A percentile compares a stretch with the other conserved stretches of the same genome.
Conservation (phyloP, 2,888 invertebrate species). For the Spodoptera exigua region DNA sequence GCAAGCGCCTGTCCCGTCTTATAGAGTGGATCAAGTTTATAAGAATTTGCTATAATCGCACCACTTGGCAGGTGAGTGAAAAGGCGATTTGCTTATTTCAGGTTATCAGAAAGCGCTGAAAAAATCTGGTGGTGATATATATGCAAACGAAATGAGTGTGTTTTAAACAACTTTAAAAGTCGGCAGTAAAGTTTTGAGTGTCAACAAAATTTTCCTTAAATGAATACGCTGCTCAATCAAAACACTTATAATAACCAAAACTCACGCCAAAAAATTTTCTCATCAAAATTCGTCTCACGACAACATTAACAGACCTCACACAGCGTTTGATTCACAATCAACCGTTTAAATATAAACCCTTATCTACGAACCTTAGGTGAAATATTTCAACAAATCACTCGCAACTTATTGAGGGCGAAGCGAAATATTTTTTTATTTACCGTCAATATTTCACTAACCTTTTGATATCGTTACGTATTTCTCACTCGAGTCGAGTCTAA, state of each 20-base stretch:
- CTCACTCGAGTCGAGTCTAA: conserved; percentile 59
- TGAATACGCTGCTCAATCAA: neutral
- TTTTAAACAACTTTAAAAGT: too few species aligned
- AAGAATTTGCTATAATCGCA: too few species aligned
- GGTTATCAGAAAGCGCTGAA: too few species aligned
- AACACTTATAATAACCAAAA: conserved; percentile 5
- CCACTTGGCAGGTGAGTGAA: too few species aligned
- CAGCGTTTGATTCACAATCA: conserved; percentile 8
- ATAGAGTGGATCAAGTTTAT: too few species aligned
- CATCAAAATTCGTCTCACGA: conserved; percentile 6
- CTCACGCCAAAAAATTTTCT: neutral
- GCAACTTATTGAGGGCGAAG: conserved; percentile 25
- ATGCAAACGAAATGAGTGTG: too few species aligned
- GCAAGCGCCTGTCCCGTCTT: too few species aligned
- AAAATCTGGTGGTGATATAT: too few species aligned
- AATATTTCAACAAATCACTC: conserved; percentile 48
- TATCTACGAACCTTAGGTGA: conserved; percentile 33
- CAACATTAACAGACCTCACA: conserved; percentile 10
- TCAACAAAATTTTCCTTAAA: too few species aligned
- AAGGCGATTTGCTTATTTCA: too few species aligned
- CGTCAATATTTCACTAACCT: conserved; percentile 51
- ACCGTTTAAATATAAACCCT: neutral
- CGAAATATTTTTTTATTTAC: conserved; percentile 36
- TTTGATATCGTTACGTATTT: conserved; percentile 53
- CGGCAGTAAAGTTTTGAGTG: too few species aligned